Evolutionary conservation across 2,888 invertebrate species (phyloP).

Genomic region (Callyntrura guangdongensis): DNA sequence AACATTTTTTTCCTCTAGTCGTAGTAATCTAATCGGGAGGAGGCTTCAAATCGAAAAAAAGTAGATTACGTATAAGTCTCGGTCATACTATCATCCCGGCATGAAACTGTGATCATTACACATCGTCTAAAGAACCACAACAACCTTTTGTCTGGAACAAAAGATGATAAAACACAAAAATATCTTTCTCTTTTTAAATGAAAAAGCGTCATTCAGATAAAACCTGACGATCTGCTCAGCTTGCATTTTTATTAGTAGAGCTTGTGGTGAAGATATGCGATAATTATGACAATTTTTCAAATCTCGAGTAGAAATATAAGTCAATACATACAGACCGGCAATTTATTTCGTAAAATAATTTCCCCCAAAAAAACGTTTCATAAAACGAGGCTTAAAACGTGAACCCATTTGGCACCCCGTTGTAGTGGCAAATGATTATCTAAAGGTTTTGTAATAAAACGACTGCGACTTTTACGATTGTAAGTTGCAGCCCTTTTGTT

Average conservation of each 20-base stretch:
- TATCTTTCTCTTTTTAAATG: neutral
- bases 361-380: neutral
- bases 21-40: neutral
- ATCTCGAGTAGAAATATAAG: neutral
- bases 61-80: neutral
- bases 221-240: neutral
- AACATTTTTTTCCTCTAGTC: neutral
- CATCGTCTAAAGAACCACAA: neutral
- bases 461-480: constrained; percentile 12
- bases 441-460: constrained; percentile 13
- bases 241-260: neutral
- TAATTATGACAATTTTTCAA: constrained; percentile 7
- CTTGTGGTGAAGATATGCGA: neutral
- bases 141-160: neutral
- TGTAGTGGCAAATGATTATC: constrained; percentile 34
- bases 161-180: neutral
- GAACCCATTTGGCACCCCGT: constrained; percentile 28
- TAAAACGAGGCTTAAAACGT: neutral
- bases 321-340: neutral
- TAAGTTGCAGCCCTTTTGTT: constrained; percentile 16
- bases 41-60: neutral
- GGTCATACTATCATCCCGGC: neutral
- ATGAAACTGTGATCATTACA: neutral
- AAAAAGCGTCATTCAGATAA: neutral
- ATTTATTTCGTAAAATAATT: neutral